Evolutionary conservation across 64 coral and sea anemone genomes (phyloP), one percentile per base, ranked within the genome.

Genomic region (Stichodactyla mertensii): DNA sequence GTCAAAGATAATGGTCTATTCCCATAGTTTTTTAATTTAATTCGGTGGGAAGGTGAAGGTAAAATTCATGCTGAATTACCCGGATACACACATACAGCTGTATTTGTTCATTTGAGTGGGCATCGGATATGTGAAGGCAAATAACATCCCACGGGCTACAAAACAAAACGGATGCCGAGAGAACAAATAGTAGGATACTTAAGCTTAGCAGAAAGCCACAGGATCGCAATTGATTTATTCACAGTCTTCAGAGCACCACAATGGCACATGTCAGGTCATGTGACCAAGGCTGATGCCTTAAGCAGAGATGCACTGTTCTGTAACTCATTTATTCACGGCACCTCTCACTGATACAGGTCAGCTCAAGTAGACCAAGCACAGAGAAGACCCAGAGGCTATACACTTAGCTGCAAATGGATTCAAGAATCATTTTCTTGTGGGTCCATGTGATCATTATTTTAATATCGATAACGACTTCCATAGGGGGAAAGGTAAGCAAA

Each of bases 261-360:
- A 74, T 74, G 69, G 69, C 24, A 74, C 69, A 27, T 74, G 69
- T 74, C 69, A 31, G 24, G 69, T 74, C 69, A 74, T 14, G 24
- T 74, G 69, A 74, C 10, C 62, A 18, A 66, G 62, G 12, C 19
- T 74, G 10, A 74, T 31, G 69, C 69, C 69, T 13, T 26, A 74
- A 74, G 9, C 24, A 20, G 27, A 74, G 69, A 12, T 74, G 24
- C 69, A 74, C 69, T 74, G 10, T 26, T 74, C n/a, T 74, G 69
- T 74, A 31, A 74, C 69, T 74, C 69, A 74, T 74, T 74, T 74
- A 31, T 74, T 74, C 69, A 74, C 24, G 69, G 69, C 69, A 26
- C 26, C 69, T 74, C 24, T 74, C 22, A 27, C 24, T 74, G 56
- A n/a, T 27, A 74, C 69, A 74, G 69, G 69, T 74, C 24, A 10